Base-by-base conservation (phyloP, 2,888 invertebrate species). In the Tholera decimalis region DNA sequence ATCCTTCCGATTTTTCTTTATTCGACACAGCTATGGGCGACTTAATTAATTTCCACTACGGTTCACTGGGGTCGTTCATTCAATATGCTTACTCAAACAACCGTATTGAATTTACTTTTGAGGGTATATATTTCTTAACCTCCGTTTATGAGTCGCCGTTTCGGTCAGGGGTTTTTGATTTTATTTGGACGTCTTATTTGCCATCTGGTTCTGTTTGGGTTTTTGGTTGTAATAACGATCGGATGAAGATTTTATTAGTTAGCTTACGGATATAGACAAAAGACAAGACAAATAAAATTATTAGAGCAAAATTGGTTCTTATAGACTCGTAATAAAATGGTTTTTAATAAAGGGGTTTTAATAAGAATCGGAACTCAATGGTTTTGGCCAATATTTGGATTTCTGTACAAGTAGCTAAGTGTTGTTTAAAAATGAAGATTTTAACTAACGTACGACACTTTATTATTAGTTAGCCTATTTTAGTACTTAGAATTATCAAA, bases 31-130 rank as follows among this genome's bases (percentile, higher is more conserved):
- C 89, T 89, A 87, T 83, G 80, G 84, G 82, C 79, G 84, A 88
- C 89, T 92, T 92, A 92, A 93, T 94, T 93, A 92, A 92, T 92
- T 91, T 89, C 82, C 85, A 88, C 86, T 86, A 86, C 83, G 88
- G 73, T 79, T 80, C 80, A 81, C 85, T 84, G 82, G 79, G 78
- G 80, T 80, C 83, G 75, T 81, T 80, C 80, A 71, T 83, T 81
- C 84, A 77, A 86, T 86, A 86, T 84, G 81, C 79, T 77, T 75
- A 77, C 79, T 76, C 78, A 79, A 80, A 82, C 73, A 79, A 82
- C 71, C 82, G 83, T 83, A 80, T 77, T 79, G 74, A 80, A 72
- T 76, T 79, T 77, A 75, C 70, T 76, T 80, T 72, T 62, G 57
- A 70, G 61, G 53, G 51, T 67, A 65, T 65, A 65, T 65, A 74